phyloP scores from a whole-genome alignment of 2,797 vertebrate genomes.

The Aldrovandia affinis region DNA sequence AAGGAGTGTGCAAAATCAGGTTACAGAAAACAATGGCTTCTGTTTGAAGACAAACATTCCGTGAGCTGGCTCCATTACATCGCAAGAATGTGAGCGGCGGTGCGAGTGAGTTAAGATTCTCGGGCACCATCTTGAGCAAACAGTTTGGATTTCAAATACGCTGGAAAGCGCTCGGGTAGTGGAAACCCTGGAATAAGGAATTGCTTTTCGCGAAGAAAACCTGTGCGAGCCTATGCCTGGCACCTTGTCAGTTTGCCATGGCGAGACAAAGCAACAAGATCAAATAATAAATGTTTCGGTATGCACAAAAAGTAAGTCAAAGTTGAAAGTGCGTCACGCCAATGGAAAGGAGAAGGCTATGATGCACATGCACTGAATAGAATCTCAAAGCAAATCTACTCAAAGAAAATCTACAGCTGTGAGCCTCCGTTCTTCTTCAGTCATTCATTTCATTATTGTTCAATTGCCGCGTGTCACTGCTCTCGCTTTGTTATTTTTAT shows the following conservation, averaged over 20 bases:
- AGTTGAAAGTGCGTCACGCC: too few relatives aligned
- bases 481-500: background rate
- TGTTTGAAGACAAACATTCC: background rate
- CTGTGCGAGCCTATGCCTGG: too few relatives aligned
- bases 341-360: background rate
- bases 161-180: background rate
- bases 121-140: background rate
- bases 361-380: background rate
- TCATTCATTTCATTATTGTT: background rate
- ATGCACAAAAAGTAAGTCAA: too few relatives aligned
- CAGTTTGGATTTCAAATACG: background rate
- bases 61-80: background rate
- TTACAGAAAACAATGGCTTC: background rate
- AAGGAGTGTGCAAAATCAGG: background rate
- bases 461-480: background rate
- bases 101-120: background rate
- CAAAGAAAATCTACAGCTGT: background rate
- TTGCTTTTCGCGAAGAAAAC: too few relatives aligned
- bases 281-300: too few relatives aligned
- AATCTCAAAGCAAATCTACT: background rate
- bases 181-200: background rate
- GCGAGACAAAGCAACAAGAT: too few relatives aligned
- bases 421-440: background rate
- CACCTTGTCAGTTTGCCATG: too few relatives aligned
- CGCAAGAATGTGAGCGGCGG: background rate